Conservation (phyloP, 2,113 vertebrate species). For the Climacteris rufus region DNA sequence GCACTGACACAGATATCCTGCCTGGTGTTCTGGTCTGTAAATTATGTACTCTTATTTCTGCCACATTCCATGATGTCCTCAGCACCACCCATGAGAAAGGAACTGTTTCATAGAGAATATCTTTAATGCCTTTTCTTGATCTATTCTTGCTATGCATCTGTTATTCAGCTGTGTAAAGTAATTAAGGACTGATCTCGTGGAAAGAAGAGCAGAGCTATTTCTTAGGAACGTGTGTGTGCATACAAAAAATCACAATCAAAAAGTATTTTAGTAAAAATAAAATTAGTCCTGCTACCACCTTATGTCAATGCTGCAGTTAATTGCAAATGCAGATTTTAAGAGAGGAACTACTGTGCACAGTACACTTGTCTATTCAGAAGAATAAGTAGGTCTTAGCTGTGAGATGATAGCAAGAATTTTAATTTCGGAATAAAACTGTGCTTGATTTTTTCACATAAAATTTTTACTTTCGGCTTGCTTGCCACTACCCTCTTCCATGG, state of each 20-base stretch:
- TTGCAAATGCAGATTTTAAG: neutral
- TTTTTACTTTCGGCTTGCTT: neutral
- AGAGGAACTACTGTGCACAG: neutral
- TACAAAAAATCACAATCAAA: conserved; percentile 1
- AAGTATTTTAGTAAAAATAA: neutral
- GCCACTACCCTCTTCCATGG: neutral
- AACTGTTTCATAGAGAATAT: neutral
- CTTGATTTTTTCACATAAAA: neutral
- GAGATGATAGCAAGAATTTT: neutral
- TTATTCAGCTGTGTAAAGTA: conserved; percentile 17
- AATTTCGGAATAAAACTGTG: neutral
- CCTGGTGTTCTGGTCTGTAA: conserved; percentile 18
- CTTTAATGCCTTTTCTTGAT: neutral
- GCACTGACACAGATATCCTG: neutral
- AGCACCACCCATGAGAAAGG: neutral
- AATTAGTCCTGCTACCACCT: neutral
- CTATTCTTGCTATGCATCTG: neutral
- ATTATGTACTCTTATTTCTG: conserved; percentile 48
- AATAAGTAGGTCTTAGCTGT: neutral
- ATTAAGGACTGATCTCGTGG: conserved; percentile 14
- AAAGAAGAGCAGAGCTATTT: conserved; percentile 5
- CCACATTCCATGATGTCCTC: neutral
- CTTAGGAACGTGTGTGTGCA: neutral
- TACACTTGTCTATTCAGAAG: neutral
- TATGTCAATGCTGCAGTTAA: conserved; percentile 6